Base-by-base conservation (phyloP, 2,797 vertebrate genomes). In the Anguilla pacifica region DNA sequence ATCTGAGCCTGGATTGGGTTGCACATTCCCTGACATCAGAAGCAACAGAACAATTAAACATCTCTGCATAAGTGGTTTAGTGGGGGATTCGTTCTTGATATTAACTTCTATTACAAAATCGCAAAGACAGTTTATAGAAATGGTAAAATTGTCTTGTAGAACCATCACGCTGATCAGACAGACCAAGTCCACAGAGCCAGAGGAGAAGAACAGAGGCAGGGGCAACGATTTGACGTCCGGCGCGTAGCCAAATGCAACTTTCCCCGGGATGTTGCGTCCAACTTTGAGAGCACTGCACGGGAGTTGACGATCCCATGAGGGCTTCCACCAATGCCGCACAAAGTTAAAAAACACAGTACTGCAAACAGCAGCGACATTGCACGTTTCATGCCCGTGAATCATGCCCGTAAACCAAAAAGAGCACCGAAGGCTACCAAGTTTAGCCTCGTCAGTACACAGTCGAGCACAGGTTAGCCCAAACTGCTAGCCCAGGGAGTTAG, bases 231-330 rank as follows among this genome's bases (percentile, higher is more conserved):
- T 70, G 9, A 70, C 64, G n/a, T 19, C 64, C 25, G 64, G 64
- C n/a, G 57, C 51, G 57, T 51, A 57, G 83, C 51, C 83, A 85
- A 25, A 59, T 85, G 46, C 51, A 25, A 85, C 84, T 31, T 85
- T 85, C 84, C 84, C 55, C 28, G 10, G 84, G 53, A 57, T 85
- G 84, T 59, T 85, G 57, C 25, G 28, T 31, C 31, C 84, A n/a
- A 57, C 15, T 85, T 85, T 85, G 84, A 85, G 59, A 85, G 84
- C 31, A 59, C 53, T 61, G 84, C 84, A 85, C 57, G 53, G 84
- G 84, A 85, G 84, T 64, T 59, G 84, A 61, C 31, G 17, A n/a
- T 61, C 53, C 53, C 25, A 7, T 64, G 46, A 10, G 35, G 13
- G 13, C 83, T 85, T 85, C 55, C 83, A 53, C 53, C 51, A 57